phyloP scores from a whole-genome alignment of 2,797 vertebrate genomes.

The Lepus townsendii region DNA sequence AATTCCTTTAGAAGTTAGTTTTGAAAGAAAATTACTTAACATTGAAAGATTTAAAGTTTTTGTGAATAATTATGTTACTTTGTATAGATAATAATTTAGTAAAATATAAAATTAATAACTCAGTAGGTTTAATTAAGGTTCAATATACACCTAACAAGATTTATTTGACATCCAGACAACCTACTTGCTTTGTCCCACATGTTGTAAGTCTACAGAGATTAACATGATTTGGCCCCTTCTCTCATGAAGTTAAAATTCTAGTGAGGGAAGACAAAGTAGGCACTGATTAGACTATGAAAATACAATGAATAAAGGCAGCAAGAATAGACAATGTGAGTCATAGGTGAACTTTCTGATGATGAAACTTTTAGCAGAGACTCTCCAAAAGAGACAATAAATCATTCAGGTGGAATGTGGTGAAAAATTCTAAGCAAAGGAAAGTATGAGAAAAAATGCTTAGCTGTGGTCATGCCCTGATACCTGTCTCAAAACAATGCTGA shows the following conservation, averaged over 20 bases:
- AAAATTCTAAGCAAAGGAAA: conserved; percentile 1
- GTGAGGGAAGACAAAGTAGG: neutral
- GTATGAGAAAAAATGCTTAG: neutral
- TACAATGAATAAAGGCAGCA: neutral
- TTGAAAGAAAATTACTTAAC: neutral
- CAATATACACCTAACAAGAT: neutral
- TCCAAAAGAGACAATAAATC: neutral
- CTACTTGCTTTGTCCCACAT: neutral
- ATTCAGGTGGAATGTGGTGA: neutral
- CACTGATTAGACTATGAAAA: neutral
- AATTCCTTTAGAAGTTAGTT: neutral
- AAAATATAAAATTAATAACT: conserved; percentile 26
- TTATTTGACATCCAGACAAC: neutral
- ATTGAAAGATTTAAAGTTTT: neutral
- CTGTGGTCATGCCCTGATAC: neutral
- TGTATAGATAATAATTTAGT: neutral
- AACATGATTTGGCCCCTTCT: neutral
- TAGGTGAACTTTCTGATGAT: neutral
- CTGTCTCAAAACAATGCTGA: neutral
- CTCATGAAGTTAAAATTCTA: neutral
- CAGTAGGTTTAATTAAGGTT: neutral
- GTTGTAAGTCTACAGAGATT: neutral
- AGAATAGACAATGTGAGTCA: neutral
- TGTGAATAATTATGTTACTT: neutral
- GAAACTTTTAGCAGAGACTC: conserved; percentile 19